Base-by-base conservation (phyloP, 37 sponge, comb jelly and placozoan genomes). In the Hormiphora californensis region DNA sequence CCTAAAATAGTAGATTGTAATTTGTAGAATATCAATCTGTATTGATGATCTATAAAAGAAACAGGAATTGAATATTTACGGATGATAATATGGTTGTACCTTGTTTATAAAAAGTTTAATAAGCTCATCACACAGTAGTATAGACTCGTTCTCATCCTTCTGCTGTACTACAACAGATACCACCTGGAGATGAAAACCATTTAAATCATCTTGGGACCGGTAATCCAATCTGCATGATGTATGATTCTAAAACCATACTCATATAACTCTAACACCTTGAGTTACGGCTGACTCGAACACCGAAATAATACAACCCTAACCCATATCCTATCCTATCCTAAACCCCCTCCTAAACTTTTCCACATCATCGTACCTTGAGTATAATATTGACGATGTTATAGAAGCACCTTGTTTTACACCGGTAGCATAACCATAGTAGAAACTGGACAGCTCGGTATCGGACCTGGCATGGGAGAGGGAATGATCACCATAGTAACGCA, bases 41-140 rank as follows among this genome's bases (percentile, higher is more conserved):
- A n/a, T n/a, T n/a, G n/a, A n/a, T n/a, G n/a, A n/a, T n/a, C n/a
- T n/a, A n/a, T n/a, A n/a, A n/a, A n/a, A n/a, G n/a, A n/a, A n/a
- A n/a, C n/a, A n/a, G n/a, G n/a, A n/a, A n/a, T n/a, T n/a, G n/a
- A n/a, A n/a, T n/a, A n/a, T n/a, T n/a, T n/a, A n/a, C n/a, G n/a
- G n/a, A n/a, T n/a, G n/a, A n/a, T n/a, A n/a, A n/a, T n/a, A n/a
- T 67, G 9, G 35, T 4, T 15, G 35, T 7, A 73, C 81, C 81
- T 73, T 73, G 81, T 73, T 43, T 0, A 73, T 43, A 28, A 73
- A 73, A 46, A 73, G 81, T 22, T 73, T 73, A 46, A 73, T 73
- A 28, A 73, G 81, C 38, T 73, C 81, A 19, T 73, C 81, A 41
- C 81, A 73, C 27, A 73, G 12, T 27, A 73, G 46, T 25, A 73